Percentiles rank a stretch among this genome's conserved stretches.
Conservation (phyloP, 2,113 vertebrate genomes). For the Thomomys bottae region DNA sequence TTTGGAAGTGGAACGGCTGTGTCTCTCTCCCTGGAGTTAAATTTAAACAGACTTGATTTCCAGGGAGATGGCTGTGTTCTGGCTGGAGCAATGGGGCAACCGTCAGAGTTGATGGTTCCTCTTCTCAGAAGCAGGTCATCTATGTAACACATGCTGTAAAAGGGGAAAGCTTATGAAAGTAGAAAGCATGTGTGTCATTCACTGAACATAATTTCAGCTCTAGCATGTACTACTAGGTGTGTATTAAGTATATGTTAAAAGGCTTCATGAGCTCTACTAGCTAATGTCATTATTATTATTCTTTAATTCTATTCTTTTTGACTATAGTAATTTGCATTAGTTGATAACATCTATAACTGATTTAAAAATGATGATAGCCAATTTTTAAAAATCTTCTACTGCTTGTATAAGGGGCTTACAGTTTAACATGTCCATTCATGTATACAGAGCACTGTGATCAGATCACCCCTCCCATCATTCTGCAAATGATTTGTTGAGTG, state of each 20-base stretch:
- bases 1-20: slow-evolving; percentile 78
- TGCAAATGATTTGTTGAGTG: background rate
- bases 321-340: background rate
- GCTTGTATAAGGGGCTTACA: no score
- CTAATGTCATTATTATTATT: background rate
- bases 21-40: slow-evolving; percentile 64
- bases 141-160: background rate
- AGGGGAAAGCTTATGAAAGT: background rate
- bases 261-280: background rate
- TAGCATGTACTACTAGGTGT: background rate
- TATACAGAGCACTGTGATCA: no score
- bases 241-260: background rate
- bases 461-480: no score
- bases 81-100: slow-evolving; percentile 22
- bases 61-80: slow-evolving; percentile 47
- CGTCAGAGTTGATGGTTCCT: background rate
- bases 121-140: background rate
- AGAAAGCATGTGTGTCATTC: background rate
- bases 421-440: no score
- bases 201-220: background rate
- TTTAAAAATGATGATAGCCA: background rate
- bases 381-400: no score
- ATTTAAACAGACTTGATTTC: slow-evolving; percentile 69
- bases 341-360: background rate
- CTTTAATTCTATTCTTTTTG: slow-evolving; percentile 7